Percentiles rank a stretch among this genome's conserved stretches.
Evolutionary conservation across 2,797 vertebrate species (phyloP).

Genomic region (Toxotes lorentzi): DNA sequence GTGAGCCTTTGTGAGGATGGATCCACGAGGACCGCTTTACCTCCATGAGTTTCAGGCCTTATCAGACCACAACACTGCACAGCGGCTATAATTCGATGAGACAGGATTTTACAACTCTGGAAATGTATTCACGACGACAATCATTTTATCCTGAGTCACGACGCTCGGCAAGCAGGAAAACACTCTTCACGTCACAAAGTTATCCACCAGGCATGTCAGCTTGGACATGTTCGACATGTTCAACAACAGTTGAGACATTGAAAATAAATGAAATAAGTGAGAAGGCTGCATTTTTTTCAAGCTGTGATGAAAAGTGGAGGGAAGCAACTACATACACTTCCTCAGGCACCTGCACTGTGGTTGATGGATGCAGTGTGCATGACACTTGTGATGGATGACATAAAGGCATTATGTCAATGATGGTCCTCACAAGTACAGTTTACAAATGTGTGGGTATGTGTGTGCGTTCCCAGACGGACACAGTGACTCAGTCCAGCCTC

Average conservation of each 20-base stretch:
- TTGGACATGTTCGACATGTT: too few relatives aligned
- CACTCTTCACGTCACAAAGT: too few relatives aligned
- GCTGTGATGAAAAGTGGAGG: too few relatives aligned
- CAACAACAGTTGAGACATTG: too few relatives aligned
- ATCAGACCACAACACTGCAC: conserved; percentile 8
- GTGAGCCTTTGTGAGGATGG: background rate
- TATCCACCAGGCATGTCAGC: too few relatives aligned
- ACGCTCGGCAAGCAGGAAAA: too few relatives aligned
- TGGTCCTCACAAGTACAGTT: background rate
- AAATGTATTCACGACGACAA: background rate
- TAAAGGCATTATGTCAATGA: too few relatives aligned
- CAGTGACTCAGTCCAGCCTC: conserved; percentile 41
- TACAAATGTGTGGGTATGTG: background rate
- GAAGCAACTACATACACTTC: background rate
- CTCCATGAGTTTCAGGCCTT: background rate
- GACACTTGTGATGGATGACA: background rate
- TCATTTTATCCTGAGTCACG: too few relatives aligned
- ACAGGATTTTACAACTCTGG: background rate
- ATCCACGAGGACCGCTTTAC: background rate
- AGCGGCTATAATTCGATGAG: background rate
- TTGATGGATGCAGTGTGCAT: too few relatives aligned
- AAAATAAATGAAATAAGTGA: too few relatives aligned
- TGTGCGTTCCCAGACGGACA: conserved; percentile 21
- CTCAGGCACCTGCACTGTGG: too few relatives aligned
- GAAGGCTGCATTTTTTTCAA: too few relatives aligned